phyloP scores from a whole-genome alignment of 1,140 invertebrate genomes.

The Ephestia elutella region DNA sequence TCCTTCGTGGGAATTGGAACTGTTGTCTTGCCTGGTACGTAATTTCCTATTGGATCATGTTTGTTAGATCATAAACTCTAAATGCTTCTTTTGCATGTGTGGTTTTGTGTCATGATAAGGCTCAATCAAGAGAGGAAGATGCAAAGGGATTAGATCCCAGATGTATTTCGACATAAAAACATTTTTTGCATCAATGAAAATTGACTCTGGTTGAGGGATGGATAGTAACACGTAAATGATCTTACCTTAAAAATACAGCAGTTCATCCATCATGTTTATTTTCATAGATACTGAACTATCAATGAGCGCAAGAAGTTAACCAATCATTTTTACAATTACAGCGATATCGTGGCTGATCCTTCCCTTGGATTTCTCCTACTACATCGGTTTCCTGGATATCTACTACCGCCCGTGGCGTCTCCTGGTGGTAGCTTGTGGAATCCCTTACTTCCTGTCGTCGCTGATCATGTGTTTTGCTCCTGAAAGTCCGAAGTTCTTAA shows the following conservation, averaged over 20 bases:
- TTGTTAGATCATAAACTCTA: no score
- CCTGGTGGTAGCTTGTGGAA: constrained; percentile 77
- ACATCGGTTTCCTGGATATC: constrained; percentile 57
- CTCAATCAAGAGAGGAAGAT: no score
- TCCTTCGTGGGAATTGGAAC: constrained; percentile 65
- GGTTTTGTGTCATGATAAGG: no score
- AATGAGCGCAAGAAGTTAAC: no score
- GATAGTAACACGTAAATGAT: background rate
- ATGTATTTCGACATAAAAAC: no score
- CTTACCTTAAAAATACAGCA: no score
- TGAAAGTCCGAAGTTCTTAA: constrained; percentile 83
- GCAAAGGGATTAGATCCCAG: no score
- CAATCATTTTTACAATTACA: constrained; percentile 37
- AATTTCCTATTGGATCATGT: no score
- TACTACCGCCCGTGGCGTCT: constrained; percentile 80
- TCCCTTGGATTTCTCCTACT: constrained; percentile 69
- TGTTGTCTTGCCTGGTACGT: constrained; percentile 56
- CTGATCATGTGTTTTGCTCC: constrained; percentile 77
- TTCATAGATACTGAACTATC: background rate
- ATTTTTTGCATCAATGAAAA: no score
- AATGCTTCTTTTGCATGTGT: constrained; percentile 2
- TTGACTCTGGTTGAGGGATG: no score
- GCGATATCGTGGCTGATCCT: constrained; percentile 81
- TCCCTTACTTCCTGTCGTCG: constrained; percentile 78
- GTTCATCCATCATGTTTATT: background rate